Evolutionary conservation across 2,113 vertebrate species (phyloP), one percentile per base, ranked within the genome.

Genomic region (Bagarius yarrelli): DNA sequence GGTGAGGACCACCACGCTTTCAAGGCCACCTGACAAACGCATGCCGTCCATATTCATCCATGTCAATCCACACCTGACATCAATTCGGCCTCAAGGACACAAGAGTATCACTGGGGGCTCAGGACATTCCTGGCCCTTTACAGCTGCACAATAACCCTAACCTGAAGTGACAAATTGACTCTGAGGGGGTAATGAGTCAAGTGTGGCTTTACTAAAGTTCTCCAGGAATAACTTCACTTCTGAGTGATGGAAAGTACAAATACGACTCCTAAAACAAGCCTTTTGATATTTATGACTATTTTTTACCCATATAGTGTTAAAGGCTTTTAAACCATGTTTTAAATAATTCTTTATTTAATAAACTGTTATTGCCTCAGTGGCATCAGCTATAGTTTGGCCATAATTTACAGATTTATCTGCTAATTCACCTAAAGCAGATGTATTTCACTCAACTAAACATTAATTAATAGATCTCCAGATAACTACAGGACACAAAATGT

Each of bases 81-180:
- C 78, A 70, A 85, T 83, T 80, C 73, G 64, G 52, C 59, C 73
- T 85, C 84, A 85, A 85, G 83, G 83, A 81, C 83, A 79, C 23
- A 32, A 69, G 70, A 81, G 71, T 32, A 53, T 67, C 53, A 44
- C 21, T 5, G 60, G 56, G 79, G 44, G 30, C 69, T 61, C 30
- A 21, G 27, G 34, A 60, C 21, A 9, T 53, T 72, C 63, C 66
- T 67, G 64, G 60, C 50, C 69, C 63, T 30, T 18, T 79, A 73
- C 60, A 52, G 32, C 60, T 69, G 63, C 64, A 82, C 75, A 76
- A 69, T 71, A 85, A 79, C 70, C 60, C 61, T 71, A 85, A 83
- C 47, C 60, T 25, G 32, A 85, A 83, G 81, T 83, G 84, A 85
- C 77, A 83, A 76, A 83, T 83, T 77, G 59, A 52, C 72, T 85